Conservation (phyloP, 2,797 vertebrate genomes). For the Gallinago nigripennis region DNA sequence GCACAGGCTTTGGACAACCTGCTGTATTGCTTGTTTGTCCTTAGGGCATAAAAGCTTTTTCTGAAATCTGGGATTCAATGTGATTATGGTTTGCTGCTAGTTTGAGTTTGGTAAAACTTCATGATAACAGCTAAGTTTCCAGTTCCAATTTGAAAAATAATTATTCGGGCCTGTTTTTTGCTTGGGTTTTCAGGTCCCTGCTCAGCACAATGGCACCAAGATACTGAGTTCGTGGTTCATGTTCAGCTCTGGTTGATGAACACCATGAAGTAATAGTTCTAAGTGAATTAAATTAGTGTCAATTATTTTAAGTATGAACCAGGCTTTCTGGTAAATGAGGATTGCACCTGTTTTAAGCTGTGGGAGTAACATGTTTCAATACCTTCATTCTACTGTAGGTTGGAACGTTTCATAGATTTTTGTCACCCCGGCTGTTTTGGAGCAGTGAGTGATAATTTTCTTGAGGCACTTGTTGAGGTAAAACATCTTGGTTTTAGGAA, state of each 20-base stretch:
- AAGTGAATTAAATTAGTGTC: background rate
- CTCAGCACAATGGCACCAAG: background rate
- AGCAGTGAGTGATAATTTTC: conserved; percentile 24
- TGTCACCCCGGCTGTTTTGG: background rate
- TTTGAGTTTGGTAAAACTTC: background rate
- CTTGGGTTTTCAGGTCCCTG: background rate
- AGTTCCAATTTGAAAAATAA: background rate
- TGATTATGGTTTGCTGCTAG: background rate
- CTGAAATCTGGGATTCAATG: background rate
- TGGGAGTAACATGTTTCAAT: background rate
- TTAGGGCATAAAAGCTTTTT: background rate
- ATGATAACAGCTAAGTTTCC: background rate
- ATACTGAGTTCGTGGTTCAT: background rate
- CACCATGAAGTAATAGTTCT: background rate
- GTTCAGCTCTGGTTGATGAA: background rate
- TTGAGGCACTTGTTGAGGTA: background rate
- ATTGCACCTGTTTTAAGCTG: background rate
- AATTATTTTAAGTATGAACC: background rate
- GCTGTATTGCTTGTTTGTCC: background rate
- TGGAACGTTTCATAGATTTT: background rate
- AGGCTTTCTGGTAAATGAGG: background rate
- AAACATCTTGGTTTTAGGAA: conserved; percentile 35
- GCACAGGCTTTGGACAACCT: background rate
- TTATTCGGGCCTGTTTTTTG: background rate
- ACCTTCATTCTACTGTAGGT: background rate